Base-by-base conservation (phyloP, 2,888 invertebrate species). In the Drosophila stalkeri region DNA sequence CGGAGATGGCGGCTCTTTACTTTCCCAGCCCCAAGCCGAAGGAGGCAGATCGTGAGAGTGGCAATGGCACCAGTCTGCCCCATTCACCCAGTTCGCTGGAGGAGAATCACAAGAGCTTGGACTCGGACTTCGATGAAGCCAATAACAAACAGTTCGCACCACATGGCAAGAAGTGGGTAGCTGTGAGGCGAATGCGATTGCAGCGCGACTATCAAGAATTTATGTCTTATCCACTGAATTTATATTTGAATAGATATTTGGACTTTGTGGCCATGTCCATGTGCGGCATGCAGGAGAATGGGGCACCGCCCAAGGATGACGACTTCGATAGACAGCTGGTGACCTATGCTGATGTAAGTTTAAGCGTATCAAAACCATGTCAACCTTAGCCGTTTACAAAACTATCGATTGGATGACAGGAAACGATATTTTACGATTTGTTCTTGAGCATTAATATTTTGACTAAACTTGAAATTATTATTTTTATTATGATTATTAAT, bases 31-130 rank as follows among this genome's bases (percentile, higher is more conserved):
- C 87, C 5, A 67, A 66, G 47, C 46, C 80, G 16, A 88, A 90
- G 64, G 86, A 82, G 18, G n/a, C 98, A 92, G 99, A 99, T 94
- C 96, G 97, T 81, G 99, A 99, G 94, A 98, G 98, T 72, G 99
- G 99, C 76, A 98, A 98, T 93, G 99, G 99, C 47, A 97, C 98
- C 44, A 99, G 99, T 60, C 94, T 99, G 84, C 98, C 99, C 11
- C 98, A 98, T 92, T 98, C 98, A 56, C 98, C 98, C 20, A 97
- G 97, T 89, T 98, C 98, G 74, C 96, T 97, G 68, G 86, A 86
- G 64, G 98, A 97, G 84, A 97, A 97, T 27, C 94, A 94, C 16
- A 96, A 96, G 89, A 95, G 95, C n/a, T 92, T 97, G 23, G 97
- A 97, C 92, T 97, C 97, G 9, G 97, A 97, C 92, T 97, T 96